These are phyloP conservation scores for Melipona beecheii DNA, from an alignment of 2,888 invertebrate species.

Conservation along the genomic window DNA sequence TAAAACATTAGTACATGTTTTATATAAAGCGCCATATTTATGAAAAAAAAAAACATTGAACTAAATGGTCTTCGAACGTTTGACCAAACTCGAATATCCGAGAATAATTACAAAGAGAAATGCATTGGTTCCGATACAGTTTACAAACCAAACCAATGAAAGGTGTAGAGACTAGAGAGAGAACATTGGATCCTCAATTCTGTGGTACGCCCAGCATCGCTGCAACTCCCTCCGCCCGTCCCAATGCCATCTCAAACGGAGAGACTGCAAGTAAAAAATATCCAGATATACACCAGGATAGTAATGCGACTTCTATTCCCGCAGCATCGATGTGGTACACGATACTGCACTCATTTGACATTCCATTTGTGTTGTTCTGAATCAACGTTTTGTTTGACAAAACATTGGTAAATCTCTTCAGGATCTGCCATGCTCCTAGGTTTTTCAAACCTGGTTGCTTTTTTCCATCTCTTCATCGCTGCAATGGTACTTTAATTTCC, in stretches of 20 bases:
- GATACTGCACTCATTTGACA: slow-evolving; percentile 21
- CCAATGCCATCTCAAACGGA: slow-evolving; percentile 81
- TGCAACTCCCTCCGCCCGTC: slow-evolving; percentile 68
- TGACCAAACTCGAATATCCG: not conserved
- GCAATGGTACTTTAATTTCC: slow-evolving; percentile 85
- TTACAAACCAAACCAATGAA: slow-evolving; percentile 81
- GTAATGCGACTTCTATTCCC: slow-evolving; percentile 63
- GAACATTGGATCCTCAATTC: slow-evolving; percentile 53
- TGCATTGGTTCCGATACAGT: slow-evolving; percentile 78
- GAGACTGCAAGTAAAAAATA: slow-evolving; percentile 83
- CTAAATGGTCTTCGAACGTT: slow-evolving; percentile 22
- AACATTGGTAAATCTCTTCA: slow-evolving; percentile 4
- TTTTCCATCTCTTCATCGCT: slow-evolving; percentile 79
- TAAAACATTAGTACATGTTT: slow-evolving; percentile 20
- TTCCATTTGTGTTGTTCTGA: slow-evolving; percentile 12
- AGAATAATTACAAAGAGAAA: slow-evolving; percentile 50
- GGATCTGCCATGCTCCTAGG: slow-evolving; percentile 20
- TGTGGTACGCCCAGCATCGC: slow-evolving; percentile 65
- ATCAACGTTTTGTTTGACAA: not conserved
- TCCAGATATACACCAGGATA: slow-evolving; percentile 78
- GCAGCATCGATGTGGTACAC: slow-evolving; percentile 26
- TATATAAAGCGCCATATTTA: slow-evolving; percentile 21
- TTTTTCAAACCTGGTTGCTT: slow-evolving; percentile 49
- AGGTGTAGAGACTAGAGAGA: slow-evolving; percentile 71
- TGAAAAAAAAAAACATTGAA: slow-evolving; percentile 41